phyloP scores from a whole-genome alignment of 2,888 invertebrate species.

The Heteromurus nitidus region DNA sequence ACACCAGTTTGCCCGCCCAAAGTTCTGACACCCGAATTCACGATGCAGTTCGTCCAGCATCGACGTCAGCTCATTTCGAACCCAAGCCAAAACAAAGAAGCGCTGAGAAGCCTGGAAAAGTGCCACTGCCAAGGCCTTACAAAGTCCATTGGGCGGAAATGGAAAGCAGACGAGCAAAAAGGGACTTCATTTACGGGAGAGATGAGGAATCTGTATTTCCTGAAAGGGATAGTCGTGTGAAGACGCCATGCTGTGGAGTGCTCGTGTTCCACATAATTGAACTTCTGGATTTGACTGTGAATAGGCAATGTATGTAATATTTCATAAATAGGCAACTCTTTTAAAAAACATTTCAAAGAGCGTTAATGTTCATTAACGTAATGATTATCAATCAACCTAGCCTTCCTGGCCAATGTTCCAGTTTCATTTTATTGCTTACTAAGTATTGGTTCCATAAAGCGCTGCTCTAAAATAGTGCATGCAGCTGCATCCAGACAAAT shows the following conservation, averaged over 20 bases:
- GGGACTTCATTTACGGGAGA: constrained; percentile 60
- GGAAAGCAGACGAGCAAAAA: constrained; percentile 43
- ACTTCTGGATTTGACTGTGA: constrained; percentile 47
- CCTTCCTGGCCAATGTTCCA: constrained; percentile 55
- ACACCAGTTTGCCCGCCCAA: not conserved
- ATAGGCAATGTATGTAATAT: constrained; percentile 53
- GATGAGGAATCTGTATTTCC: constrained; percentile 57
- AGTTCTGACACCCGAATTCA: not conserved
- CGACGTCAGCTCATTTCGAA: too few species aligned
- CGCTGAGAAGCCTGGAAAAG: not conserved
- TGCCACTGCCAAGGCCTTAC: constrained; percentile 58
- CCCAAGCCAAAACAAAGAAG: not conserved
- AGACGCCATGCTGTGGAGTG: constrained; percentile 59
- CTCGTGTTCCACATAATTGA: constrained; percentile 69
- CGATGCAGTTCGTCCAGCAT: not conserved
- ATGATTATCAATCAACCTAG: constrained; percentile 38
- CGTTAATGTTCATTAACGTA: constrained; percentile 1
- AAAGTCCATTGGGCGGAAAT: constrained; percentile 54
- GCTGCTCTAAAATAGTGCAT: constrained; percentile 64
- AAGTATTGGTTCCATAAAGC: constrained; percentile 48
- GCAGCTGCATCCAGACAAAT: constrained; percentile 30
- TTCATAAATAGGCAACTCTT: not conserved
- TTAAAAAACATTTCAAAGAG: not conserved
- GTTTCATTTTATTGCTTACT: constrained; percentile 67
- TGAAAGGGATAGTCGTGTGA: constrained; percentile 56